A percentile compares a stretch with the other conserved stretches of the same genome.
These are phyloP conservation scores for Imbricaverruca yamaguchii DNA, from an alignment of 2,888 invertebrate genomes.

Conservation along the genomic window DNA sequence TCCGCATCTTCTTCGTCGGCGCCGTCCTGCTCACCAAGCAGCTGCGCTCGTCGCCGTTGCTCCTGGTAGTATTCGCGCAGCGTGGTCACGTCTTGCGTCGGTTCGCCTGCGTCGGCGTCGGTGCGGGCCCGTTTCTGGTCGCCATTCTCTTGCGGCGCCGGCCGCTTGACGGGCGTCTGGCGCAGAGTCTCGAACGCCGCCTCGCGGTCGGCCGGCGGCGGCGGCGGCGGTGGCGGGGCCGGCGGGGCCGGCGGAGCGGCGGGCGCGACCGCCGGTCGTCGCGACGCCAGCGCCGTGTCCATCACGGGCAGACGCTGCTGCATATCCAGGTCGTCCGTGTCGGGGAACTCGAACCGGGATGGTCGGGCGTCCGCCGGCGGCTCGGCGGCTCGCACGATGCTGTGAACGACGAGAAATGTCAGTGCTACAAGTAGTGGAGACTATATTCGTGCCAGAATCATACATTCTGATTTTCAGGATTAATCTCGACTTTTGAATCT, in stretches of 20 bases:
- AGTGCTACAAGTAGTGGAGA: no score
- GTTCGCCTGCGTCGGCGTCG: neutral
- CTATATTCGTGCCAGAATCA: no score
- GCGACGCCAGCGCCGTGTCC: neutral
- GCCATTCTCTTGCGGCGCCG: neutral
- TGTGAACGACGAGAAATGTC: neutral
- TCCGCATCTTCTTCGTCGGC: neutral
- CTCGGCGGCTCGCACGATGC: neutral
- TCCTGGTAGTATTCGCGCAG: slow-evolving; percentile 4
- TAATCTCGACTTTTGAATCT: no score
- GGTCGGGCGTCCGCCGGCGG: slow-evolving; percentile 3
- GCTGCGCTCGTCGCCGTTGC: neutral
- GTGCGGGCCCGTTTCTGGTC: neutral
- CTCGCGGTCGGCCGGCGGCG: neutral
- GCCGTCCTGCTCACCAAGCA: neutral
- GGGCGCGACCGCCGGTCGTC: neutral
- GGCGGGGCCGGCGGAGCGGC: neutral
- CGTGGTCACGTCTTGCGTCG: neutral
- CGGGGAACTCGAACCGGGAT: slow-evolving; percentile 2
- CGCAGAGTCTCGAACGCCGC: neutral
- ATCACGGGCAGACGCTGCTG: neutral
- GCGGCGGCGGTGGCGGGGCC: neutral
- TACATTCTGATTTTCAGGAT: no score
- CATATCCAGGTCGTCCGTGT: slow-evolving; percentile 1
- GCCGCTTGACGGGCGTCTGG: slow-evolving; percentile 8